A percentile compares a stretch with the other conserved stretches of the same genome.
These are phyloP conservation scores for Oophaga sylvatica DNA, from an alignment of 2,797 vertebrate genomes.

Conservation along the genomic window DNA sequence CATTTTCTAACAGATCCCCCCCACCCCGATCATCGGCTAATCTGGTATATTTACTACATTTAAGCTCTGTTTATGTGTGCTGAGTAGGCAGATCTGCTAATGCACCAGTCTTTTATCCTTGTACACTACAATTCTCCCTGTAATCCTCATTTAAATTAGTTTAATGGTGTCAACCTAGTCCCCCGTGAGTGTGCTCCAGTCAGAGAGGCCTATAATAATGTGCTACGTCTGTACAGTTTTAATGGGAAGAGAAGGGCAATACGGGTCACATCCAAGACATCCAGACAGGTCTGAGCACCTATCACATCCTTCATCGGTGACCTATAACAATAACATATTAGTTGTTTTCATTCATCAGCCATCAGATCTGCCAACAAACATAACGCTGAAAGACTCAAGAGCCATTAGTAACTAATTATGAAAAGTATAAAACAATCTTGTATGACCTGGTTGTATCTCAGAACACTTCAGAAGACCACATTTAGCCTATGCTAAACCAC, in stretches of 20 bases:
- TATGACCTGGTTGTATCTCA: conserved; percentile 10
- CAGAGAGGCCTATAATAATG: conserved; percentile 57
- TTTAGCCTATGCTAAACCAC: background rate
- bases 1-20: conserved; percentile 33
- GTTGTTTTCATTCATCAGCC: conserved; percentile 26
- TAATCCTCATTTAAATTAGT: conserved; percentile 60
- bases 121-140: conserved; percentile 46
- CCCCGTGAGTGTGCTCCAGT: conserved; percentile 44
- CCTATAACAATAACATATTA: conserved; percentile 26
- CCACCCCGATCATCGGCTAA: conserved; percentile 35
- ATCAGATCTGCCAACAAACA: conserved; percentile 35
- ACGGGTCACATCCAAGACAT: conserved; percentile 46
- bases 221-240: conserved; percentile 46
- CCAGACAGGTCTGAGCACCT: conserved; percentile 36
- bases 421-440: background rate
- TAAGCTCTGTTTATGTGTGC: conserved; percentile 59
- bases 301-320: conserved; percentile 31
- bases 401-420: conserved; percentile 30
- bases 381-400: background rate
- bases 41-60: conserved; percentile 58
- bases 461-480: background rate
- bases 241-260: conserved; percentile 51
- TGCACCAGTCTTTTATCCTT: conserved; percentile 54
- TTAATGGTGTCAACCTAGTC: conserved; percentile 61
- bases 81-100: conserved; percentile 59